Percentiles rank a stretch among this genome's conserved stretches.
Evolutionary conservation across 1,140 invertebrate genomes (phyloP).

Genomic region (Drosophila sulfurigaster): DNA sequence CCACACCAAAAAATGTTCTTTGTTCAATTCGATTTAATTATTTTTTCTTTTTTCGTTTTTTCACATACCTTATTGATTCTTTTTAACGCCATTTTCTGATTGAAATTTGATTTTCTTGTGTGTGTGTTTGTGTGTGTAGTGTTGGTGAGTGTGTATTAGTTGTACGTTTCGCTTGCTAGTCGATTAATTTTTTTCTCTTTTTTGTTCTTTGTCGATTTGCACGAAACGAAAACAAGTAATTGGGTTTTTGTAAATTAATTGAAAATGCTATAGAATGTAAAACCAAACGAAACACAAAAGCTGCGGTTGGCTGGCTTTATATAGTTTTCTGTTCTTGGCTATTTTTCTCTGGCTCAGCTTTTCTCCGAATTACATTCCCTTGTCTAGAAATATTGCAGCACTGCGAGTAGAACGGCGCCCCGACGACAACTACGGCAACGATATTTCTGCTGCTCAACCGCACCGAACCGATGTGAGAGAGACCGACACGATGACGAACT

Average conservation of each 20-base stretch:
- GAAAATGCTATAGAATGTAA: constrained; percentile 50
- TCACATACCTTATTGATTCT: constrained; percentile 97
- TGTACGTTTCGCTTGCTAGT: constrained; percentile 65
- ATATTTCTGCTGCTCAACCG: constrained; percentile 55
- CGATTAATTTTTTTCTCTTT: constrained; percentile 57
- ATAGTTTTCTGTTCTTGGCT: constrained; percentile 51
- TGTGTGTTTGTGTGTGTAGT: constrained; percentile 56
- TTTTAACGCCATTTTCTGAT: constrained; percentile 94
- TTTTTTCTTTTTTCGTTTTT: constrained; percentile 82
- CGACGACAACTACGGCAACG: constrained; percentile 76
- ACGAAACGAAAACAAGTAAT: constrained; percentile 63
- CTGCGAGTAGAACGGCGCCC: constrained; percentile 78
- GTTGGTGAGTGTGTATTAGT: constrained; percentile 70
- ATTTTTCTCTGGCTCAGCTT: constrained; percentile 65
- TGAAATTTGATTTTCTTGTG: constrained; percentile 84
- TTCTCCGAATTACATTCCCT: constrained; percentile 66
- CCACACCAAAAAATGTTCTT: constrained; percentile 25
- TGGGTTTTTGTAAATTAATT: constrained; percentile 40
- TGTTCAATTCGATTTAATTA: constrained; percentile 54
- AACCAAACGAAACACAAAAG: constrained; percentile 80
- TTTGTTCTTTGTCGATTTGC: constrained; percentile 66
- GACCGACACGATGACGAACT: constrained; percentile 40
- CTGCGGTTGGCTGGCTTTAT: constrained; percentile 58
- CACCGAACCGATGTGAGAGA: constrained; percentile 35
- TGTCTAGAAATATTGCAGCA: constrained; percentile 79